Evolutionary conservation across 2,797 vertebrate species (phyloP), one percentile per base, ranked within the genome.

Genomic region (Monodelphis domestica): DNA sequence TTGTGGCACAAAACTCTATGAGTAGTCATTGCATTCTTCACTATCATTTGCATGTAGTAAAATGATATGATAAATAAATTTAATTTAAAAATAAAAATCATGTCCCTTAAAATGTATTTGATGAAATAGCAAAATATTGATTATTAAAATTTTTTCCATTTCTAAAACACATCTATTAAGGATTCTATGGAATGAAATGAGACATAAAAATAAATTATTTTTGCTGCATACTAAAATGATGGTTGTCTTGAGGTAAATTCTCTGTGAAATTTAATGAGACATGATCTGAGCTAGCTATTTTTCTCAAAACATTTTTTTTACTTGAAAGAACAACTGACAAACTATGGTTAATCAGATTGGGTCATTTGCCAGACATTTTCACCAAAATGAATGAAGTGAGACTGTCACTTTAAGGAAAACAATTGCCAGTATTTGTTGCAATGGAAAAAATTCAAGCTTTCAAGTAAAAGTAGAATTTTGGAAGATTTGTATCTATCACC

Each of bases 91-190:
- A 54, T 10, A 7, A 54, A 54, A n/a, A n/a, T n/a, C n/a, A n/a
- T n/a, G n/a, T n/a, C n/a, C n/a, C n/a, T n/a, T n/a, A 90, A 55
- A 87, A 30, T 54, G 53, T 26, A 30, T 52, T 95, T 92, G 87
- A 21, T 55, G 59, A 91, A 88, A 21, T 52, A 92, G n/a, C n/a
- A 63, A 84, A 88, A 52, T 50, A 90, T 45, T 84, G 14, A 54
- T 93, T 90, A 93, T 95, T 89, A 29, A 28, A 63, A 93, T 59
- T 78, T 92, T 7, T 91, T 89, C 38, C 63, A 89, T 52, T 15
- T 84, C 1, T 28, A 92, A 38, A 90, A 54, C 29, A 87, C 89
- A 51, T 87, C 88, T 91, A 92, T 38, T 57, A 91, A 21, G 53
- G 57, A 70, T 55, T 51, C 91, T 55, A 4, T 24, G 26, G 24